Conservation (phyloP, 2,888 invertebrate genomes). For the Andrena trimmerana region DNA sequence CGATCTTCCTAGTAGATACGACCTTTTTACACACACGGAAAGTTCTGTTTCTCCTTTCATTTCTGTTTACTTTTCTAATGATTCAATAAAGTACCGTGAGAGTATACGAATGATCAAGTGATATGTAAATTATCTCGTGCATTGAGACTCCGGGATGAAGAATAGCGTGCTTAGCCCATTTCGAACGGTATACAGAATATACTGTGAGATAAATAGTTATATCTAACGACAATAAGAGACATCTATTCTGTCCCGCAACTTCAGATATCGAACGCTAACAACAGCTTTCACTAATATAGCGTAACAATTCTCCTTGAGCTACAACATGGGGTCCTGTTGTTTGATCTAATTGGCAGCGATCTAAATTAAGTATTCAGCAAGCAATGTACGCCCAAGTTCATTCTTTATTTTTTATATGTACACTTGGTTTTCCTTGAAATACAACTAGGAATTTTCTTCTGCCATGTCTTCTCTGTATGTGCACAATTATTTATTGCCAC, state of each 20-base stretch:
- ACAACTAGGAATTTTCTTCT: constrained; percentile 58
- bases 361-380: constrained; percentile 16
- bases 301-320: constrained; percentile 25
- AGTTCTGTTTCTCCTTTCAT: constrained; percentile 17
- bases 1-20: constrained; percentile 27
- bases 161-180: constrained; percentile 1
- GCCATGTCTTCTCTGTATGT: constrained; percentile 55
- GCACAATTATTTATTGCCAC: constrained; percentile 65
- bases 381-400: constrained; percentile 12
- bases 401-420: constrained; percentile 22
- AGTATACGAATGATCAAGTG: background rate
- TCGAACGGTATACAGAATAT: background rate
- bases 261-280: constrained; percentile 47
- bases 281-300: constrained; percentile 34
- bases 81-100: background rate
- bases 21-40: constrained; percentile 7
- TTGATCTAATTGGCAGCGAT: constrained; percentile 55
- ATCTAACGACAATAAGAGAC: constrained; percentile 19
- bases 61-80: constrained; percentile 6
- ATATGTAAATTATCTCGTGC: constrained; percentile 14
- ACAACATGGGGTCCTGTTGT: constrained; percentile 60
- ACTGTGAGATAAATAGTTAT: constrained; percentile 17
- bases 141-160: background rate
- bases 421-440: constrained; percentile 53
- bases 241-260: constrained; percentile 46